Evolutionary conservation across 2,797 vertebrate species (phyloP).

Genomic region (Thripadectes ignobilis): DNA sequence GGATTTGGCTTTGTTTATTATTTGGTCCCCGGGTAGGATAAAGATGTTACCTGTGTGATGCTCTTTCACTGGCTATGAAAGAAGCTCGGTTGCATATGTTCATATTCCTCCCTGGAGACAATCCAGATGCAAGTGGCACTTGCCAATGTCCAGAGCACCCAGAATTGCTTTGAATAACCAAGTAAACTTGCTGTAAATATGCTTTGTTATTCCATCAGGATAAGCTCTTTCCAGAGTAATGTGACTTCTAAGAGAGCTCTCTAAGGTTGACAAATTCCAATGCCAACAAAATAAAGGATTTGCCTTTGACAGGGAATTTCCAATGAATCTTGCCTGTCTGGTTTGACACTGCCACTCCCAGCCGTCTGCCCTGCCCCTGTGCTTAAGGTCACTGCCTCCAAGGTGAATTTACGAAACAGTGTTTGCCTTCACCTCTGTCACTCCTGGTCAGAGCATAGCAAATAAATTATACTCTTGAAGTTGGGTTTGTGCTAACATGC

Average conservation of each 20-base stretch:
- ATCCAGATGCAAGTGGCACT: not conserved
- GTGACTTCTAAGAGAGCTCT: not conserved
- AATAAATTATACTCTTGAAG: not conserved
- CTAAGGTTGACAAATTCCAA: not conserved
- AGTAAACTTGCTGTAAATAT: not conserved
- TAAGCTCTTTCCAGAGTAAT: not conserved
- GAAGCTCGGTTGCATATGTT: not conserved
- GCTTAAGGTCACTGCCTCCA: not conserved
- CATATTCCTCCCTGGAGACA: not conserved
- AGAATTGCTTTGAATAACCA: not conserved
- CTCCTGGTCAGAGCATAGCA: not conserved
- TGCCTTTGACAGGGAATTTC: constrained; percentile 21
- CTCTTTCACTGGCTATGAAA: not conserved
- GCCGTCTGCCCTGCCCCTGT: not conserved
- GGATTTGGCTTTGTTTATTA: not conserved
- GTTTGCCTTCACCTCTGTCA: not conserved
- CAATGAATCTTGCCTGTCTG: constrained; percentile 29
- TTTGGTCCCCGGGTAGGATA: not conserved
- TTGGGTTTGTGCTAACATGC: not conserved
- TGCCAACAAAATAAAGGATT: not conserved
- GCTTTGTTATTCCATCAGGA: not conserved
- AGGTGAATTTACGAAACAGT: not conserved
- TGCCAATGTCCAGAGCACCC: not conserved
- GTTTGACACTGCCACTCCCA: constrained; percentile 32
- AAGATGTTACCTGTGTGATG: not conserved